These are phyloP conservation scores for Malachius bipustulatus DNA, from an alignment of 2,888 invertebrate species.

Conservation along the genomic window DNA sequence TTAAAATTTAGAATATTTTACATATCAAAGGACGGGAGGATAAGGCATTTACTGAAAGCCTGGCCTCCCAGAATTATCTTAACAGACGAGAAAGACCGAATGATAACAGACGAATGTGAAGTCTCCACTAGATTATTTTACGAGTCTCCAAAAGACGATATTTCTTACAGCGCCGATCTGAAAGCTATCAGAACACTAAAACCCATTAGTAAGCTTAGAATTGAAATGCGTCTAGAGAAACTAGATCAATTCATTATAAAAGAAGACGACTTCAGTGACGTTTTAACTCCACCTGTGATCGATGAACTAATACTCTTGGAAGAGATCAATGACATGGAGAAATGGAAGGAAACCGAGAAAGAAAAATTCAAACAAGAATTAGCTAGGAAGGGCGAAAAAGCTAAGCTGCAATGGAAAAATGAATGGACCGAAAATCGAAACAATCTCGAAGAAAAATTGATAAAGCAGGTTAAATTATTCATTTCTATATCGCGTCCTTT, in stretches of 20 bases:
- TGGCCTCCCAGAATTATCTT: conserved; percentile 28
- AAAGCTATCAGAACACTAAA: conserved; percentile 20
- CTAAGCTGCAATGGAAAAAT: conserved; percentile 11
- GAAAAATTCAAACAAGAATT: conserved; percentile 50
- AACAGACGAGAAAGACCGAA: conserved; percentile 23
- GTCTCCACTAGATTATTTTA: conserved; percentile 21
- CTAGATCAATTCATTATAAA: conserved; percentile 15
- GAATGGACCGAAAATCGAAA: conserved; percentile 7
- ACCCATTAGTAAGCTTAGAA: conserved; percentile 24
- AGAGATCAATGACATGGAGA: conserved; percentile 55
- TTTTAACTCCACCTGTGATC: conserved; percentile 26
- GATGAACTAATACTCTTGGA: conserved; percentile 38
- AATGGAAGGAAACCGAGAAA: conserved; percentile 61
- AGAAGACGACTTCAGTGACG: conserved; percentile 16
- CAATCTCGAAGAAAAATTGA: conserved; percentile 14
- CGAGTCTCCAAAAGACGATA: conserved; percentile 10
- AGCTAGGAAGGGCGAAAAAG: conserved; percentile 20
- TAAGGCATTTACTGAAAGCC: conserved; percentile 24
- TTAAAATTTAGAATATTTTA: conserved; percentile 25
- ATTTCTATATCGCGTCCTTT: no score
- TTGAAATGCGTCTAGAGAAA: conserved; percentile 19
- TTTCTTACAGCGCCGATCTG: conserved; percentile 21
- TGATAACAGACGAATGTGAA: conserved; percentile 22
- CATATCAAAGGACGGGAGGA: conserved; percentile 24
- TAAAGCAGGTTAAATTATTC: conserved; percentile 18